Base-by-base conservation (phyloP, 30 jellyfish, hydroid and myxozoan species). In the Hydractinia echinata region DNA sequence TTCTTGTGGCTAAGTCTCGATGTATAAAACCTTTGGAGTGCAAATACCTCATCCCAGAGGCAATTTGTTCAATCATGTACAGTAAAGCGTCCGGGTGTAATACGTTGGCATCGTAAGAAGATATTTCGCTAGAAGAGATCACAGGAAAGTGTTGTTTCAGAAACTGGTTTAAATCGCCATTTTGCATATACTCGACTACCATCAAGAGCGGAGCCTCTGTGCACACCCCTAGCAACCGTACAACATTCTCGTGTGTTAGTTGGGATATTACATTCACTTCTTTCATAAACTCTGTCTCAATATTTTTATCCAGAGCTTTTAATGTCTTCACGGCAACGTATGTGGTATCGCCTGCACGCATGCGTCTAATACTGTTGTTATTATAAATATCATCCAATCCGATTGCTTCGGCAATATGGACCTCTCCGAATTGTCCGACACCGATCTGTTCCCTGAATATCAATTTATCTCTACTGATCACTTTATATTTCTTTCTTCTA, bases 361-460 rank as follows among this genome's bases (percentile, higher is more conserved):
- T 50, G 68, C 66, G 51, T 9, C 56, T 21, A 66, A 55, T 81
- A 6, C 86, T 88, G 8, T 48, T 83, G 19, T 81, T 58, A 8
- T 77, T 69, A 19, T 70, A 72, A 10, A 82, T 78, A 19, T 55
- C 74, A 70, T 77, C 94, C 6, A 61, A 55, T 53, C 76, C 79
- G 6, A 79, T 61, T 7, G 91, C 83, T 67, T 44, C 88, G 10
- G 89, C 83, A 58, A 73, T 76, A 30, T 76, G 80, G 15, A 90
- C 97, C 51, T 90, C 97, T 9, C 97, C 97, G 61, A 90, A 90
- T 79, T 90, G 97, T 52, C 97, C 97, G 15, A 67, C 94, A 53
- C 97, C 97, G 5, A 90, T 90, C 18, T 78, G 62, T 72, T 90
- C 97, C n/a, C 73, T 15, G 79, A 85, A 86, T 18, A 70, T 55